Evolutionary conservation across 2,888 invertebrate species (phyloP), one percentile per base, ranked within the genome.

Genomic region (Macrophya annulata): DNA sequence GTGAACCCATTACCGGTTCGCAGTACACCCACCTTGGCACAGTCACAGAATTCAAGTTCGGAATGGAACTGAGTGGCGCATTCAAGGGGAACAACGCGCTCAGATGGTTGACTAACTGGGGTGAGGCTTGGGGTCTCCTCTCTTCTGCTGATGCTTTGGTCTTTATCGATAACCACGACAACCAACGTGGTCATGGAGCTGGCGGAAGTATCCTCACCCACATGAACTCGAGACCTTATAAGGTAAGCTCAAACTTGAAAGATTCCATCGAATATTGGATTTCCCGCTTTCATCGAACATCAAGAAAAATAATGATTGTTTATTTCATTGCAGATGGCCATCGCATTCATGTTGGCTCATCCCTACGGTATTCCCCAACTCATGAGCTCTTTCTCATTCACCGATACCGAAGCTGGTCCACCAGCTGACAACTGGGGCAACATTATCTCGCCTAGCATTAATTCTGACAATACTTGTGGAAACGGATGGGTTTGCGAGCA

Each of bases 101-200:
- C 0, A 96, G 95, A 89, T 96, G 96, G 95, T 93, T 97, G 9
- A 88, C 89, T 0, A 96, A 94, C 90, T 97, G 95, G 94, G 95
- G 94, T 90, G 97, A 97, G 40, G 92, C 95, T 0, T 97, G 97
- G 97, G 95, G 95, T 21, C 94, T 97, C 48, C 89, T 97, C 0
- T 94, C 95, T 37, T 95, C 95, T 0, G 91, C 90, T 0, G 95
- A 96, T 87, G 95, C 97, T 3, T 90, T 98, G 0, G 96, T 96
- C n/a, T 98, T 98, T 91, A 95, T 98, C 83, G 98, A 98, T 91
- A 99, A 99, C 93, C 98, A 99, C 90, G 99, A 99, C 92, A 98
- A 97, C 91, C 98, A 98, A 92, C 95, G 98, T 89, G 97, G 96
- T 6, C 96, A 96, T 87, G 96, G 95, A 77, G 95, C 94, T 4